Evolutionary conservation across 1,140 invertebrate species (phyloP), one percentile per base, ranked within the genome.

Genomic region (Drosophila prosaltans): DNA sequence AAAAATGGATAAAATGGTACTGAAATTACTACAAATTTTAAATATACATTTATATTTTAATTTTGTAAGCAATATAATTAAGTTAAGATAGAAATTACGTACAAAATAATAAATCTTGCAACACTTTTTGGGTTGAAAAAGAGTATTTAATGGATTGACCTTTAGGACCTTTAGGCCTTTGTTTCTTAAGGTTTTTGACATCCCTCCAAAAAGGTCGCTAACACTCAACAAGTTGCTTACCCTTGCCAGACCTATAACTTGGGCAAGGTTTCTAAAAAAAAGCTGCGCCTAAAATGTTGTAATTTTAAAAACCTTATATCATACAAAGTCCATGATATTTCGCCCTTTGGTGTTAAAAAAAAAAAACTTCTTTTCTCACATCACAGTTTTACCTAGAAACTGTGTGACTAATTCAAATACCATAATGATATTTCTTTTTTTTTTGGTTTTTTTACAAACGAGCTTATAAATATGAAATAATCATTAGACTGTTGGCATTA

Each of bases 391-490:
- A 24, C 16, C 45, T 24, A 26, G 45, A 51, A 51, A 51, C 21
- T 26, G 9, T 26, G 24, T 51, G 45, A 51, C 45, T 51, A 51
- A 51, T 51, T 8, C 8, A 3, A 51, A 51, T 3, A 26, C 21
- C 5, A 24, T 51, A 26, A 51, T 51, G 45, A 51, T 51, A 10
- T 3, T 24, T 48, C 7, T 2, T 24, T 24, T 48, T 51, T 51
- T 51, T 7, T 24, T 36, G n/a, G n/a, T 36, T 36, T 5, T 36
- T 36, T 36, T 36, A 36, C 32, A 36, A 36, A 36, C 32, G 32
- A 36, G 32, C 32, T 36, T 36, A 36, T 24, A 41, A 60, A 40
- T n/a, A 60, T 41, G 36, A 60, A 60, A 24, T 21, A 40, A 60
- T 60, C 36, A 41, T 51, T 26, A 51, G 21, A 51, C 45, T 16